phyloP scores from a whole-genome alignment of 2,113 vertebrate species.

The Antechinus flavipes region DNA sequence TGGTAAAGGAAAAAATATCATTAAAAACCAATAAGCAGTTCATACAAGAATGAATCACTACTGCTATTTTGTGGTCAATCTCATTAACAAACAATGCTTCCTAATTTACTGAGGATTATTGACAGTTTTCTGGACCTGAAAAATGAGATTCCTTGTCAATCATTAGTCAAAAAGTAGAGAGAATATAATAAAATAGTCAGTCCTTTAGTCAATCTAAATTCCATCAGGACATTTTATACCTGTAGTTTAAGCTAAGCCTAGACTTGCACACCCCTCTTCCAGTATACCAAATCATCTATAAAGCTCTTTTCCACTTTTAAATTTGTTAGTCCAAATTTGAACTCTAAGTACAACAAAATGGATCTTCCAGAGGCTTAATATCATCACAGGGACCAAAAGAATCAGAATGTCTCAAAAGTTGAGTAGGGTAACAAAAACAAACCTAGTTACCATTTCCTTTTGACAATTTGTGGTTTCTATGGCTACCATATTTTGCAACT shows the following conservation, averaged over 20 bases:
- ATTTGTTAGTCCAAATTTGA: neutral
- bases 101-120: slow-evolving; percentile 3
- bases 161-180: neutral
- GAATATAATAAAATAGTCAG: neutral
- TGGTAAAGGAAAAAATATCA: neutral
- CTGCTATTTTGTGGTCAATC: neutral
- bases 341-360: neutral
- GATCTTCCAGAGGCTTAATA: neutral
- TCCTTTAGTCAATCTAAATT: neutral
- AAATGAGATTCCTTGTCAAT: neutral
- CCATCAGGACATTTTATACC: slow-evolving; percentile 17
- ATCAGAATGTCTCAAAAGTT: neutral
- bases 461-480: slow-evolving; percentile 29
- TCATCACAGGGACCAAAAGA: neutral
- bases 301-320: neutral
- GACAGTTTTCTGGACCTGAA: neutral
- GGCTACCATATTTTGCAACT: slow-evolving; percentile 25
- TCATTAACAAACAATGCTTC: slow-evolving; percentile 47
- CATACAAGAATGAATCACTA: neutral
- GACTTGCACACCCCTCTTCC: neutral
- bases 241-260: neutral
- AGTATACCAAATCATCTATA: neutral
- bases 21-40: neutral
- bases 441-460: slow-evolving; percentile 4
- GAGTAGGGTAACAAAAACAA: neutral